These are phyloP conservation scores for Passer montanus DNA, from an alignment of 2,113 vertebrate species.

Conservation along the genomic window DNA sequence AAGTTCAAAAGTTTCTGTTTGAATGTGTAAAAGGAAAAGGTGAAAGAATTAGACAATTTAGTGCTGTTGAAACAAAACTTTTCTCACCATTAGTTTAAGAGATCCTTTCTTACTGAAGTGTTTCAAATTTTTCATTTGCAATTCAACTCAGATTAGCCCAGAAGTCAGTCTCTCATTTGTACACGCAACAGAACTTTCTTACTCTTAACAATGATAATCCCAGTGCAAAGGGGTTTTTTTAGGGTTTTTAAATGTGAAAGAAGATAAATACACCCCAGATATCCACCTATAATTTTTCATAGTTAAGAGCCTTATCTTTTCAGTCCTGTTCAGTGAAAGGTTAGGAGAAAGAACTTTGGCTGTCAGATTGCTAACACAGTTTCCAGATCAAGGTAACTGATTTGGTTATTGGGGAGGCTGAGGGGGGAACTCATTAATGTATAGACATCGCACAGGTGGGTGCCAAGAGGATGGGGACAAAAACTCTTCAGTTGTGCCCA, in stretches of 20 bases:
- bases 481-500: background rate
- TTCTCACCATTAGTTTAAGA: background rate
- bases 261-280: background rate
- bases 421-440: background rate
- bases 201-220: background rate
- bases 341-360: background rate
- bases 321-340: background rate
- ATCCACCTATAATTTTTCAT: background rate
- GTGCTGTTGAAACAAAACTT: background rate
- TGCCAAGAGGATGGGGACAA: background rate
- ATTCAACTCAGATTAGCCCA: background rate
- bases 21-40: background rate
- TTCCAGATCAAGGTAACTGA: background rate
- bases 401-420: background rate
- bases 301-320: background rate
- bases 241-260: background rate
- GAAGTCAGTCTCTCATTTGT: background rate
- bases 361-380: background rate
- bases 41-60: background rate
- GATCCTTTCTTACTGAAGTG: background rate
- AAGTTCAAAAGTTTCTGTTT: background rate
- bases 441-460: background rate
- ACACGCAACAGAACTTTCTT: background rate
- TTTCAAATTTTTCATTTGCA: background rate
- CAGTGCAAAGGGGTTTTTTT: background rate